phyloP scores from a whole-genome alignment of 2,888 invertebrate genomes.

The Parnassius apollo region DNA sequence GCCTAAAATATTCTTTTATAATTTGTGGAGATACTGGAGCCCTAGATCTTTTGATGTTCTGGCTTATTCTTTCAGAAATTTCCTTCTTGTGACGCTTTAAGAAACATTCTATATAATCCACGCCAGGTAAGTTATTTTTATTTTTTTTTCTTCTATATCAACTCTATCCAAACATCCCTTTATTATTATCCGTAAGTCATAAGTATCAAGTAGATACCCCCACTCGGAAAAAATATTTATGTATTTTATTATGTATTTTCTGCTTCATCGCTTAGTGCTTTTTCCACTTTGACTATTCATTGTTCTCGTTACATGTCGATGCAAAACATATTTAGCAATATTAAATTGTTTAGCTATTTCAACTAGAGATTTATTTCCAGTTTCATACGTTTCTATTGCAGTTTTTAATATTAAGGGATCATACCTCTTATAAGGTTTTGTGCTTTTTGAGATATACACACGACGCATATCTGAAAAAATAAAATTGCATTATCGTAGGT shows the following conservation, averaged over 20 bases:
- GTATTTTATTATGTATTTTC: conserved; percentile 17
- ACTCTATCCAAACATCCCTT: conserved; percentile 1
- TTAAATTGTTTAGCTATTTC: too few relatives aligned
- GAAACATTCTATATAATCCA: conserved; percentile 26
- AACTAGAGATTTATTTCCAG: too few relatives aligned
- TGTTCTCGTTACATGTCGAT: too few relatives aligned
- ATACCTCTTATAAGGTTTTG: too few relatives aligned
- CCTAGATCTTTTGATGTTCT: conserved; percentile 30
- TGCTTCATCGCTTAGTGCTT: conserved; percentile 12
- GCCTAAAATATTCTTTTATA: conserved; percentile 27
- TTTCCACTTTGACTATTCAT: too few relatives aligned
- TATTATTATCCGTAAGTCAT: conserved; percentile 19
- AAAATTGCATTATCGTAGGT: too few relatives aligned
- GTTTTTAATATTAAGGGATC: too few relatives aligned
- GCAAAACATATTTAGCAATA: too few relatives aligned
- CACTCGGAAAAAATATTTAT: conserved; percentile 18
- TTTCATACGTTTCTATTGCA: too few relatives aligned
- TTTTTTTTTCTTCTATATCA: conserved; percentile 20
- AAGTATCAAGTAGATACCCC: conserved; percentile 19
- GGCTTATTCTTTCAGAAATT: conserved; percentile 21
- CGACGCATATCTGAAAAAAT: too few relatives aligned
- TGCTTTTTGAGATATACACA: too few relatives aligned
- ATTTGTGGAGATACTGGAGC: conserved; percentile 23
- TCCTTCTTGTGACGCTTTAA: conserved; percentile 24
- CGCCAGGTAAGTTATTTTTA: conserved; percentile 31